phyloP scores from a whole-genome alignment of 2,888 invertebrate species.

The Ctenicera cuprea region DNA sequence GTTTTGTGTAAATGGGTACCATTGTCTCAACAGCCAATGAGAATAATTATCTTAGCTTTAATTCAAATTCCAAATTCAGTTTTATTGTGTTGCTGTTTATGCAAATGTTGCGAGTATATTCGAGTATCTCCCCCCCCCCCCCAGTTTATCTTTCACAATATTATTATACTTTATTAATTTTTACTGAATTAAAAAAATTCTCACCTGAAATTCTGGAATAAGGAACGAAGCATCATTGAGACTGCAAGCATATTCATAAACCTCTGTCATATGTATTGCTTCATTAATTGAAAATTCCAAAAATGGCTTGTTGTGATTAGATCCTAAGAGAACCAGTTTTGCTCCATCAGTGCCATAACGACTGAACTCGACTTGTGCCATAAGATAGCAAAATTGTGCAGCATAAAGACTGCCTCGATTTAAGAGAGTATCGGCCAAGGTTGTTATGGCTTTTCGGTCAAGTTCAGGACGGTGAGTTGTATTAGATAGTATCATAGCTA shows the following conservation, averaged over 20 bases:
- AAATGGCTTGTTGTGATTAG: conserved; percentile 80
- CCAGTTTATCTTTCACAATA: too few relatives aligned
- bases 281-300: conserved; percentile 84
- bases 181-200: conserved; percentile 31
- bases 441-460: conserved; percentile 85
- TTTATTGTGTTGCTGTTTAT: too few relatives aligned
- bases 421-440: conserved; percentile 83
- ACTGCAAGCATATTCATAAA: conserved; percentile 94
- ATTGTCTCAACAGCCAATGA: too few relatives aligned
- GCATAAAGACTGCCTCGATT: conserved; percentile 89
- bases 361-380: conserved; percentile 82
- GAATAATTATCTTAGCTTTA: too few relatives aligned
- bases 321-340: conserved; percentile 88
- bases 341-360: conserved; percentile 73
- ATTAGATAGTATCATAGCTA: conserved; percentile 96
- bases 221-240: conserved; percentile 84
- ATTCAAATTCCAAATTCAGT: too few relatives aligned
- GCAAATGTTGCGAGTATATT: too few relatives aligned
- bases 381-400: conserved; percentile 97
- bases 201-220: conserved; percentile 84
- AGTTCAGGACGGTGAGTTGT: conserved; percentile 84
- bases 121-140: too few relatives aligned
- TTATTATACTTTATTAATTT: too few relatives aligned
- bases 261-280: conserved; percentile 95
- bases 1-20: too few relatives aligned